These are phyloP conservation scores for Anolis apletophallus DNA, from an alignment of 2,797 vertebrate species.

Conservation along the genomic window DNA sequence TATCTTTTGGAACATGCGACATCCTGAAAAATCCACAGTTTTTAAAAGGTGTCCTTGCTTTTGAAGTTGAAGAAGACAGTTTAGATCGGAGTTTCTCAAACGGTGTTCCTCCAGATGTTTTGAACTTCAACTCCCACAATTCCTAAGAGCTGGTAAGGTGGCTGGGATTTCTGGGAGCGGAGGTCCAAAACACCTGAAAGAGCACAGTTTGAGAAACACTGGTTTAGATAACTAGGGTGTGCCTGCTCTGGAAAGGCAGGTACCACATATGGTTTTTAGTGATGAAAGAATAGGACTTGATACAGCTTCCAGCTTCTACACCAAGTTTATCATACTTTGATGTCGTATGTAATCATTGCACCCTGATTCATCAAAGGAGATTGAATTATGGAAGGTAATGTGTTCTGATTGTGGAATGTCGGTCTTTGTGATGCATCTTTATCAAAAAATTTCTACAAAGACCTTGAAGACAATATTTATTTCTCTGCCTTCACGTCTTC, in stretches of 20 bases:
- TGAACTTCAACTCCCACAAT: too few relatives aligned
- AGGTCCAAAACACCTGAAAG: too few relatives aligned
- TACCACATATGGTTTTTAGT: neutral
- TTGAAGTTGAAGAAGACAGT: neutral
- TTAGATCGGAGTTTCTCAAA: neutral
- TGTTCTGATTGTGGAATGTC: neutral
- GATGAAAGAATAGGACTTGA: neutral
- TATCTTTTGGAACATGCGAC: neutral
- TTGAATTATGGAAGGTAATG: neutral
- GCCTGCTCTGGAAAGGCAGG: neutral
- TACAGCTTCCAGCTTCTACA: neutral
- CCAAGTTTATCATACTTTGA: neutral
- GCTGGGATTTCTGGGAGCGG: too few relatives aligned
- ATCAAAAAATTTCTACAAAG: neutral
- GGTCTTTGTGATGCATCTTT: neutral
- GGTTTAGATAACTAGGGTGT: neutral
- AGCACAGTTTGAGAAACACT: too few relatives aligned
- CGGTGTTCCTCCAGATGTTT: too few relatives aligned
- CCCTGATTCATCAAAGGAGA: neutral
- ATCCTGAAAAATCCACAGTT: neutral
- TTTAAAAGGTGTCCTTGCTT: neutral
- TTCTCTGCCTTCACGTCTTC: neutral
- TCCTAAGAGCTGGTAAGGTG: too few relatives aligned
- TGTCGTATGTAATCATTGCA: too few relatives aligned
- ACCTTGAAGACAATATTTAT: neutral